A percentile compares a stretch with the other conserved stretches of the same genome.
phyloP scores from a whole-genome alignment of 2,797 vertebrate species.

The Xyrichtys novacula region DNA sequence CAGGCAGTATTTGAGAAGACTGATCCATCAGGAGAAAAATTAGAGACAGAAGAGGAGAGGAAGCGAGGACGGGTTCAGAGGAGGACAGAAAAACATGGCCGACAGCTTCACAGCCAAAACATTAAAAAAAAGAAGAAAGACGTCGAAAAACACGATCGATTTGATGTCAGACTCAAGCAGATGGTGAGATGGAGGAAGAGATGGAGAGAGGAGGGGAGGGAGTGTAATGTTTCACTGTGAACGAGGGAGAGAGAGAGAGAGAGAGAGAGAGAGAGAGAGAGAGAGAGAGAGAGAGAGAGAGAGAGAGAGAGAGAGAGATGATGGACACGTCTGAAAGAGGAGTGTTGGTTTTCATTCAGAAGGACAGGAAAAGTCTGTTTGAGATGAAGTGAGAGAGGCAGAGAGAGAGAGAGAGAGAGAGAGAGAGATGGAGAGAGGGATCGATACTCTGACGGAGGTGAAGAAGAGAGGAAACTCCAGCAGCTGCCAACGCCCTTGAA shows the following conservation, averaged over 20 bases:
- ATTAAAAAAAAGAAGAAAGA: background rate
- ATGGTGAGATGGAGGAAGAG: conserved; percentile 29
- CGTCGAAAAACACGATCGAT: conserved; percentile 19
- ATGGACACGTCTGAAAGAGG: conserved; percentile 36
- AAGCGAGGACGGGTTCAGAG: conserved; percentile 3
- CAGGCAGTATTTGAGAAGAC: too few species aligned
- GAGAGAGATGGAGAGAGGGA: conserved; percentile 5
- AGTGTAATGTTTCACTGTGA: conserved; percentile 14
- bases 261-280: too few species aligned
- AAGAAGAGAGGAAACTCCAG: conserved; percentile 34
- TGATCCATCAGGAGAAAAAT: background rate
- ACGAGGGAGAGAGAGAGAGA: background rate
- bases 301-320: conserved; percentile 5
- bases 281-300: conserved; percentile 25
- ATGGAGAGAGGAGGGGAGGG: conserved; percentile 6
- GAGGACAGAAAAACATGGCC: conserved; percentile 27
- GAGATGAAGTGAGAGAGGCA: background rate
- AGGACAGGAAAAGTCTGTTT: conserved; percentile 1
- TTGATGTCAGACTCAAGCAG: conserved; percentile 41
- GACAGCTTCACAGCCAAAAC: conserved; percentile 26
- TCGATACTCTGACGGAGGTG: conserved; percentile 12
- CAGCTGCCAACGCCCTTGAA: conserved; percentile 54
- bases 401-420: background rate
- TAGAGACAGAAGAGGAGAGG: background rate
- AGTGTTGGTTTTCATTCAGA: conserved; percentile 48